Evolutionary conservation across 2,113 vertebrate species (phyloP), one percentile per base, ranked within the genome.

Genomic region (Piprites chloris): DNA sequence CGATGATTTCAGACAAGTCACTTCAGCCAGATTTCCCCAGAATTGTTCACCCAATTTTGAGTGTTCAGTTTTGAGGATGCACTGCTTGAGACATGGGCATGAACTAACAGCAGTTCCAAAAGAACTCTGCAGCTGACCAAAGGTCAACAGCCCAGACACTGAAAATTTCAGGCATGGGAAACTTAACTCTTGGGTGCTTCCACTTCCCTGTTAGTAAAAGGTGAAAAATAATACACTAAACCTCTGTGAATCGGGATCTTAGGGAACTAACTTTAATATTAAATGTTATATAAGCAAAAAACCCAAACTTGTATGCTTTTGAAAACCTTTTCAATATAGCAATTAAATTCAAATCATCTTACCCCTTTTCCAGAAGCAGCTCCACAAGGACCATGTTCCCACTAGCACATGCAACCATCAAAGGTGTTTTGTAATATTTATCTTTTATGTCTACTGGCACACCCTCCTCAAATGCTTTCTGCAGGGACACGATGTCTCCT

Each of bases 361-460:
- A 99, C 99, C 99, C 98, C 5, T 88, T 97, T 46, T 98, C 97
- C 68, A 99, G 95, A 69, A 99, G 99, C 89, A 98, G 99, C 87
- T 98, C 97, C 78, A 98, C 98, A 28, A 98, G 87, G 35, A 98
- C 97, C 10, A 96, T 97, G 90, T 98, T 99, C 20, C 99, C 99
- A 69, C 39, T 98, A 39, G 97, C 95, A 91, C 99, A 99, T 0
- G 99, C 99, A 13, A 96, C 95, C 98, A 99, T 99, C 50, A 99
- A 97, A 1, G 99, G 99, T 2, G 99, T 99, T 98, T 99, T 99
- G 96, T 99, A 99, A 59, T 97, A 99, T 65, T 85, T 97, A 80
- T 99, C 99, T 63, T 98, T 98, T 52, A 99, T 87, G 69, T 99
- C 98, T 94, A 99, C 98, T 4, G 98, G 98, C 37, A 99, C 97